Percentiles rank a stretch among this genome's conserved stretches.
Conservation (phyloP, 2,888 invertebrate genomes). For the Pterobdella sp. region DNA sequence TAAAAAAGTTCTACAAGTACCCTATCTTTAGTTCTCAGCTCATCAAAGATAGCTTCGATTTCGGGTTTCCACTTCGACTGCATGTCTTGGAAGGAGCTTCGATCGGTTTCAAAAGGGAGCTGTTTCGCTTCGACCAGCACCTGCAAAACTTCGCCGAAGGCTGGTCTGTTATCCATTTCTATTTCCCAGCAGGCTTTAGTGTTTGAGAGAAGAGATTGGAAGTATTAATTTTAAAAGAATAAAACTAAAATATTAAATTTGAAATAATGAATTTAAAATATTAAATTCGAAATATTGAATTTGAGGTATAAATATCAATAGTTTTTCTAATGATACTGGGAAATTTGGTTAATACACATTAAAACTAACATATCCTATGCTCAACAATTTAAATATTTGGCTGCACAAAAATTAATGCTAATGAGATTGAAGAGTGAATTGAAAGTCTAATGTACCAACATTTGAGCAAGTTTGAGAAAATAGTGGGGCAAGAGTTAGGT, state of each 20-base stretch:
- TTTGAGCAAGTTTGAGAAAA: background rate
- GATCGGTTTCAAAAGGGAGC: background rate
- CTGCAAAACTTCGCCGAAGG: background rate
- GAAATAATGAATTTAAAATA: too few relatives aligned
- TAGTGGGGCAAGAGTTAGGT: background rate
- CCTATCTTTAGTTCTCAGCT: constrained; percentile 13
- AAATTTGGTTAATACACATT: too few relatives aligned
- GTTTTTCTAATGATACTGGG: too few relatives aligned
- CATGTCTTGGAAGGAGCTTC: constrained; percentile 8
- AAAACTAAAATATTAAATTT: too few relatives aligned
- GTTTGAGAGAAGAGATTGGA: background rate
- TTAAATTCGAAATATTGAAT: too few relatives aligned
- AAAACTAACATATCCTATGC: too few relatives aligned
- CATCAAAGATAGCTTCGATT: constrained; percentile 10
- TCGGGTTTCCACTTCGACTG: constrained; percentile 10
- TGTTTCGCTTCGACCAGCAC: background rate
- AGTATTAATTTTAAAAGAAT: background rate
- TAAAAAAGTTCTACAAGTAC: background rate
- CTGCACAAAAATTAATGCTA: too few relatives aligned
- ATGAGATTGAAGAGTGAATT: background rate
- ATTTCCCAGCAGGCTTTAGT: background rate
- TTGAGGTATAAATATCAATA: too few relatives aligned
- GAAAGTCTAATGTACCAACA: background rate
- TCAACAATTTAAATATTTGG: too few relatives aligned
- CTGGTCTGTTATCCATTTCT: background rate